Base-by-base conservation (phyloP, 2,888 invertebrate species). In the Axea sp. region DNA sequence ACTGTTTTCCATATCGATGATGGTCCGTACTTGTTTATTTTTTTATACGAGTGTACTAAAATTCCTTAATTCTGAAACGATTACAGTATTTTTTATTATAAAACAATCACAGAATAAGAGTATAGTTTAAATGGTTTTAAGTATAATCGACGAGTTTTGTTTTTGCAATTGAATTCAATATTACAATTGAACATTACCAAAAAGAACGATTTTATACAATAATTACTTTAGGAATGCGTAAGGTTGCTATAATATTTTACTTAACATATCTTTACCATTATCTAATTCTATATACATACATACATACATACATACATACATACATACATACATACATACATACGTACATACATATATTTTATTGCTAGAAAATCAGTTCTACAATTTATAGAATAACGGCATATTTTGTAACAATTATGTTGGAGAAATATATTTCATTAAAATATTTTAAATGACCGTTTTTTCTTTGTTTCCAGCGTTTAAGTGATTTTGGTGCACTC, bases 401-500 rank as follows among this genome's bases (percentile, higher is more conserved):
- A 45, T 24, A 39, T 57, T 67, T 67, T 67, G 65, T 67, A 67
- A 67, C 39, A 67, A 5, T 67, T 67, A 37, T 51, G 68, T 68
- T 68, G 59, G 43, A 43, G 41, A 59, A 68, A 68, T 68, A 59
- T 68, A 59, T 68, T 59, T 68, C 33, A 68, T 68, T 57, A 41
- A 51, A 47, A 59, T 59, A 68, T 60, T 51, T 68, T 68, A 1
- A 59, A 49, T 26, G 2, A 28, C 17, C n/a, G 8, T 43, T 60
- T 28, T 69, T 53, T 41, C 15, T 53, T 53, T 69, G 22, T 31
- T 39, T 51, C 41, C 64, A 47, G 26, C 3, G 17, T 35, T 53
- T 37, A 53, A 67, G 47, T 39, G 39, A 67, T 67, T 73, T 73
- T 73, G 41, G 62, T 64, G 57, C 64, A 73, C 68, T 73, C 62